Conservation (phyloP, 2,888 invertebrate species). For the Heterodera filipjevi region DNA sequence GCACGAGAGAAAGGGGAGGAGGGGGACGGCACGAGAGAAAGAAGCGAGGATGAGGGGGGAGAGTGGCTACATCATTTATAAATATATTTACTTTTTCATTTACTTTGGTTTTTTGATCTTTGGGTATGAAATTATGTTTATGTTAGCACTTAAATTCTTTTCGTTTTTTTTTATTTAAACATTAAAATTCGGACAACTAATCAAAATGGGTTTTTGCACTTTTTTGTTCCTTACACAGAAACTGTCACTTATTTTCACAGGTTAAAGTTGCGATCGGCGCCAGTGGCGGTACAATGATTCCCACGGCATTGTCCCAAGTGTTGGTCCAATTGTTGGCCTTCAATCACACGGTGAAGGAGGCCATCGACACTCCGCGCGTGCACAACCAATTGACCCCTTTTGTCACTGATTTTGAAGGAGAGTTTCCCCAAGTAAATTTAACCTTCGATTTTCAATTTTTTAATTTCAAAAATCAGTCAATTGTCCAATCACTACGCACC, state of each 20-base stretch:
- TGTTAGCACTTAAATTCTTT: conserved; percentile 13
- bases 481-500: conserved; percentile 34
- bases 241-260: too few species aligned
- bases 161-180: too few species aligned
- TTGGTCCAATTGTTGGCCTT: conserved; percentile 78
- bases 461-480: conserved; percentile 26
- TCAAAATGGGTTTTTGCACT: too few species aligned
- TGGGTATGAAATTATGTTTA: too few species aligned
- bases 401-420: conserved; percentile 40
- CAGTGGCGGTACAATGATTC: conserved; percentile 46
- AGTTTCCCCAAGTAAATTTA: conserved; percentile 37
- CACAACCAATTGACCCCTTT: conserved; percentile 59
- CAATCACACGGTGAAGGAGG: conserved; percentile 77
- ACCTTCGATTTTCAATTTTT: not conserved
- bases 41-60: too few species aligned
- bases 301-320: conserved; percentile 67
- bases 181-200: too few species aligned
- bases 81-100: too few species aligned
- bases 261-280: conserved; percentile 44
- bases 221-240: too few species aligned
- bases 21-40: too few species aligned
- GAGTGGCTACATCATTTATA: too few species aligned
- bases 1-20: too few species aligned
- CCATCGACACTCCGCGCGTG: conserved; percentile 67
- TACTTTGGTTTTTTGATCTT: not conserved